Evolutionary conservation across 2,797 vertebrate species (phyloP), one percentile per base, ranked within the genome.

Genomic region (Otolemur crassicaudatus): DNA sequence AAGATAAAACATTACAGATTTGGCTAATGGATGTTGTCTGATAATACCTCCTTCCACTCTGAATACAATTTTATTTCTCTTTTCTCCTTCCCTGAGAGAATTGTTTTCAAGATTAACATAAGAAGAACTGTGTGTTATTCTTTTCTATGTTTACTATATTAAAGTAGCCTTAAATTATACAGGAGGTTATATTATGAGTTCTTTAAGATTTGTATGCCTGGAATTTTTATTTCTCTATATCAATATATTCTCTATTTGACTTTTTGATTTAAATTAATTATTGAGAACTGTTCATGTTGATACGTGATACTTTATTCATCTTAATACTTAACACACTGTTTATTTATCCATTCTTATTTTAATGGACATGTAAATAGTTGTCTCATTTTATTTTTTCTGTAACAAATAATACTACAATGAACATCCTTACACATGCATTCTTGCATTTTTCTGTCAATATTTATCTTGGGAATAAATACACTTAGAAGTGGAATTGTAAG

Each of bases 341-440:
- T 69, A 40, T 83, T 75, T 20, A 58, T 43, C n/a, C 1, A 23
- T 81, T 79, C 22, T 87, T 90, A 34, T 80, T 83, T 93, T 77
- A 87, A 70, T 63, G n/a, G 27, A 12, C 0, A 37, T 16, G 4
- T 25, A 73, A 25, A 0, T 29, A 22, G 7, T 7, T 75, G 77
- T 12, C 10, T 85, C 22, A 4, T 29, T 77, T 87, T 83, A 56
- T 23, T 69, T 85, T 87, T 91, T 75, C n/a, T 34, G 2, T 49
- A 56, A 58, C 3, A 81, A 61, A 25, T 1, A 69, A 9, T n/a
- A 1, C n/a, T 61, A 14, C 3, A 53, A 4, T 76, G 25, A 79
- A 3, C 40, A 69, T 37, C 20, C 3, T 19, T 31, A 27, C 0
- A 14, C 25, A 13, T 6, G 0, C 61, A 9, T 70, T 22, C 29